phyloP scores from a whole-genome alignment of 2,113 vertebrate species.

The Barnardius zonarius region DNA sequence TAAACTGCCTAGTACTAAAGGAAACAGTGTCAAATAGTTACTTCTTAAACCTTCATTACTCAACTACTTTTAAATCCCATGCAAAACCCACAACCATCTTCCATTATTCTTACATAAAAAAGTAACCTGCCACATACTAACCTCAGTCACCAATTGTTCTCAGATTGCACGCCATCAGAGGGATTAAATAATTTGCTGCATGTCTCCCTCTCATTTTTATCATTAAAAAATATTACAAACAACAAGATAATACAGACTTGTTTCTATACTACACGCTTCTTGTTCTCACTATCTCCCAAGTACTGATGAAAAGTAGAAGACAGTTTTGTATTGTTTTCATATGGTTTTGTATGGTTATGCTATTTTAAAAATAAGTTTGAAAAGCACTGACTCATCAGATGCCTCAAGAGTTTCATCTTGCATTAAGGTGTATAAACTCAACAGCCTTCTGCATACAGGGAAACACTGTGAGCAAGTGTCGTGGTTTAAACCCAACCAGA shows the following conservation, averaged over 20 bases:
- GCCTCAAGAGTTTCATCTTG: not conserved
- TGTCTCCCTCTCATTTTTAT: not conserved
- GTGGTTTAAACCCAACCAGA: too few species aligned
- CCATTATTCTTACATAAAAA: not conserved
- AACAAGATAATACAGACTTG: not conserved
- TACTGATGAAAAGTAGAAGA: not conserved
- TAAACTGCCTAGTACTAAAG: not conserved
- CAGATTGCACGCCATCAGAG: not conserved
- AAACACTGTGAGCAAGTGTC: not conserved
- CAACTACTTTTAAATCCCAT: constrained; percentile 14
- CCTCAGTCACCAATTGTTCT: not conserved
- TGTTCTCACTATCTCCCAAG: not conserved
- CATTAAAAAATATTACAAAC: not conserved
- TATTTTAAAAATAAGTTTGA: not conserved
- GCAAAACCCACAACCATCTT: not conserved
- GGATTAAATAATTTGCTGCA: not conserved
- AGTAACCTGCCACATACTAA: not conserved
- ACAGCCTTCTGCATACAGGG: not conserved
- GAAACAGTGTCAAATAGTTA: not conserved
- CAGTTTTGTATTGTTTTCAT: not conserved
- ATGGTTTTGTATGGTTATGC: not conserved
- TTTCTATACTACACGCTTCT: not conserved
- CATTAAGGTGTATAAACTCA: not conserved
- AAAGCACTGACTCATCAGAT: not conserved
- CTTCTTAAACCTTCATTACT: not conserved